A percentile compares a stretch with the other conserved stretches of the same genome.
These are phyloP conservation scores for Mus caroli DNA, from an alignment of 2,797 vertebrate species.

Conservation along the genomic window DNA sequence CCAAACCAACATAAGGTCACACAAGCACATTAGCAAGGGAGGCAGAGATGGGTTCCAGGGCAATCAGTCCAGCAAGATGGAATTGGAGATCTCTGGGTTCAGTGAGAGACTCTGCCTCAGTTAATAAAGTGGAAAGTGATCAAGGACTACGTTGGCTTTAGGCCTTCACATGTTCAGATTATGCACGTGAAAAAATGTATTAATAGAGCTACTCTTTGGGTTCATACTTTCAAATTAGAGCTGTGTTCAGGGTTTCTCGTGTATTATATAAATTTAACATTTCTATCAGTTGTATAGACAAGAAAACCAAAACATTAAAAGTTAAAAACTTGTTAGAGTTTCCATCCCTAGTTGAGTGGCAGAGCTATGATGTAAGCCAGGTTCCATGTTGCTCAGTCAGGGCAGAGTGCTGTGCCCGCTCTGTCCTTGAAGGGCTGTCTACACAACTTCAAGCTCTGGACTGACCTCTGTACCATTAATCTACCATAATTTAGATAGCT, in stretches of 20 bases:
- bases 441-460: neutral
- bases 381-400: neutral
- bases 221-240: neutral
- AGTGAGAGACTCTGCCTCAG: neutral
- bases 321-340: conserved; percentile 12
- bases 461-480: neutral
- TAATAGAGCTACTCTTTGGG: neutral
- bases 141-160: neutral
- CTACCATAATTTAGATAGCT: neutral
- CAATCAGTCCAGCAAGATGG: neutral
- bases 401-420: neutral
- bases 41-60: neutral
- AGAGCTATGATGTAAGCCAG: neutral
- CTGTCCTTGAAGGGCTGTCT: neutral
- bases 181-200: neutral
- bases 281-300: neutral
- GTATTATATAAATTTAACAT: neutral
- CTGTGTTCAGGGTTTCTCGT: conserved; percentile 45
- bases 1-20: too few species aligned
- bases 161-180: too few species aligned
- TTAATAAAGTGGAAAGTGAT: neutral
- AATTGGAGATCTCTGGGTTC: neutral
- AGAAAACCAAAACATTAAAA: neutral
- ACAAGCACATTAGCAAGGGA: too few species aligned
- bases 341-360: neutral